Evolutionary conservation across 2,113 vertebrate genomes (phyloP), one percentile per base, ranked within the genome.

Genomic region (Gnathonemus longibarbis): DNA sequence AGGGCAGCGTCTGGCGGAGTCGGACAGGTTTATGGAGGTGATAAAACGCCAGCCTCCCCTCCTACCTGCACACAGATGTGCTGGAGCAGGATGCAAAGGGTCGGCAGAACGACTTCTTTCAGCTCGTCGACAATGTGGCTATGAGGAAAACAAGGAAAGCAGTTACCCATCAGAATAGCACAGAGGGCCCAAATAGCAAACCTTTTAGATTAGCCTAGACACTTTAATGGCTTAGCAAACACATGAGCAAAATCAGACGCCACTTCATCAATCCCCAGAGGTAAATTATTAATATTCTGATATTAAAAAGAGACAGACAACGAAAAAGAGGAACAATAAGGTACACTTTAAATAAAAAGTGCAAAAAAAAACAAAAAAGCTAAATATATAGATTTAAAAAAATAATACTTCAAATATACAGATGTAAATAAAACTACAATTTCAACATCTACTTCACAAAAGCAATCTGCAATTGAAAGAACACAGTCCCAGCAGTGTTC

Each of bases 1-100:
- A 15, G 56, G 13, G 19, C 50, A 13, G 24, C 9, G 19, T 70
- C 19, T 17, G 39, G n/a, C 31, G 39, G 50, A 39, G 31, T 31
- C 0, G 17, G 50, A 42, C 49, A 13, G 15, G 39, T 53, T n/a
- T 58, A 39, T 88, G 21, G 9, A 48, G 62, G 62, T 13, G n/a
- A 70, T 70, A 70, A 31, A 70, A 31, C 10, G 11, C 2, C n/a
- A 85, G 42, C 8, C 42, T 8, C 39, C 31, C 58, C 17, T 35
- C 21, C 27, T 93, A 99, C 98, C 98, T 99, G 97, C 91, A 94
- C 93, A 91, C 98, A 99, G 91, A 99, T 96, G 45, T 99, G 98
- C 88, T 99, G 98, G 52, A 99, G 92, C 0, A 99, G 94, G 91
- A 97, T 96, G 2, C 95, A 94, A 50, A 99, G 94, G 2, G 97